phyloP scores from a whole-genome alignment of 2,797 vertebrate genomes.

The Coregonus suidteri region DNA sequence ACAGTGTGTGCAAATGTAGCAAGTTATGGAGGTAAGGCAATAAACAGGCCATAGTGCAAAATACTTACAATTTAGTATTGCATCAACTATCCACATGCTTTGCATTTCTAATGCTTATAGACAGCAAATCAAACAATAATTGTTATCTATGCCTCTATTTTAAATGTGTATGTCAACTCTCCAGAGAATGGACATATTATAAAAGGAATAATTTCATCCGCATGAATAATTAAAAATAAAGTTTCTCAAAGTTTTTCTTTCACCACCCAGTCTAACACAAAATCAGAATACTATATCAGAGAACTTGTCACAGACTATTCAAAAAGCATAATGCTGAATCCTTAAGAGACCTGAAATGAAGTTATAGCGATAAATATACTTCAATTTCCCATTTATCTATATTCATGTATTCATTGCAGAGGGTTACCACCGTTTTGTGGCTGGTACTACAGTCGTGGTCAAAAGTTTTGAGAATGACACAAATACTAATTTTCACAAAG shows the following conservation, averaged over 20 bases:
- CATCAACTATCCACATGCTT: no score
- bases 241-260: slow-evolving; percentile 60
- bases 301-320: slow-evolving; percentile 43
- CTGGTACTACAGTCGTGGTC: neutral
- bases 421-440: neutral
- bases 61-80: no score
- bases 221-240: slow-evolving; percentile 72
- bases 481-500: no score
- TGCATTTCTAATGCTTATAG: slow-evolving; percentile 15
- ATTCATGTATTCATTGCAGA: neutral
- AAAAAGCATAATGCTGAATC: slow-evolving; percentile 24
- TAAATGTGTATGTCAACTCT: slow-evolving; percentile 67
- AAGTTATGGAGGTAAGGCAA: no score
- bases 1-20: no score
- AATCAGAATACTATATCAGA: slow-evolving; percentile 63
- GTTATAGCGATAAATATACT: slow-evolving; percentile 28
- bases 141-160: slow-evolving; percentile 48
- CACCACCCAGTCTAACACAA: slow-evolving; percentile 42
- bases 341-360: slow-evolving; percentile 19
- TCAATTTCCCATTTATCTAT: neutral
- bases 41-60: no score
- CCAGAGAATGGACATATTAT: slow-evolving; percentile 66
- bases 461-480: no score
- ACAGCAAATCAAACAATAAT: slow-evolving; percentile 53
- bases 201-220: slow-evolving; percentile 65